These are phyloP conservation scores for Ictidomys tridecemlineatus DNA, from an alignment of 2,113 vertebrate genomes.

Conservation along the genomic window DNA sequence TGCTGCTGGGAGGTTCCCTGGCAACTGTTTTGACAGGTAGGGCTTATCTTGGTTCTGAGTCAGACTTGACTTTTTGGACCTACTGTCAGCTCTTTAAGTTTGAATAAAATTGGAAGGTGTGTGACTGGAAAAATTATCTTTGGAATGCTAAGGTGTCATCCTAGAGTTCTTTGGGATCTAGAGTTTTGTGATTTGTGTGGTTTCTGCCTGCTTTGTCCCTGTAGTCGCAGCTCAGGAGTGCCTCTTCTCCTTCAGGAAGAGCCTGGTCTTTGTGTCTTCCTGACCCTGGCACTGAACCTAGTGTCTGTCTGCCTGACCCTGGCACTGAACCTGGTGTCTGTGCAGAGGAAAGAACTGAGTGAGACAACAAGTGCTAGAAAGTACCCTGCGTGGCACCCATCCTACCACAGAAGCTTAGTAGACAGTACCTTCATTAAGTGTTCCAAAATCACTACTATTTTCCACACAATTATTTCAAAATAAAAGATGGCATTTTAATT, in stretches of 20 bases:
- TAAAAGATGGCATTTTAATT: neutral
- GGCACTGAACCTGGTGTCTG: neutral
- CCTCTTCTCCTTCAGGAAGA: neutral
- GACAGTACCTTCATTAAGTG: neutral
- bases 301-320: no score
- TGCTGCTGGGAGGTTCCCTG: neutral
- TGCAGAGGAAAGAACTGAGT: neutral
- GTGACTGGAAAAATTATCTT: neutral
- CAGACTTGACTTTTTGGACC: neutral
- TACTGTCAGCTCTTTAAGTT: neutral
- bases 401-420: no score
- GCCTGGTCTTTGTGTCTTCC: neutral
- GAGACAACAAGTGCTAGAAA: neutral
- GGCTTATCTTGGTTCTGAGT: neutral
- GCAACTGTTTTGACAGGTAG: neutral
- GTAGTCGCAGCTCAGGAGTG: neutral
- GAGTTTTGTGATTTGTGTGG: neutral
- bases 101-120: neutral
- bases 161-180: neutral
- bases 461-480: neutral
- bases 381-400: rapidly evolving
- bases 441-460: neutral
- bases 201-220: neutral
- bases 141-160: neutral
- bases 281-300: neutral